A percentile compares a stretch with the other conserved stretches of the same genome.
These are phyloP conservation scores for Nannobrachium achirus DNA, from an alignment of 2,113 vertebrate species.

Conservation along the genomic window DNA sequence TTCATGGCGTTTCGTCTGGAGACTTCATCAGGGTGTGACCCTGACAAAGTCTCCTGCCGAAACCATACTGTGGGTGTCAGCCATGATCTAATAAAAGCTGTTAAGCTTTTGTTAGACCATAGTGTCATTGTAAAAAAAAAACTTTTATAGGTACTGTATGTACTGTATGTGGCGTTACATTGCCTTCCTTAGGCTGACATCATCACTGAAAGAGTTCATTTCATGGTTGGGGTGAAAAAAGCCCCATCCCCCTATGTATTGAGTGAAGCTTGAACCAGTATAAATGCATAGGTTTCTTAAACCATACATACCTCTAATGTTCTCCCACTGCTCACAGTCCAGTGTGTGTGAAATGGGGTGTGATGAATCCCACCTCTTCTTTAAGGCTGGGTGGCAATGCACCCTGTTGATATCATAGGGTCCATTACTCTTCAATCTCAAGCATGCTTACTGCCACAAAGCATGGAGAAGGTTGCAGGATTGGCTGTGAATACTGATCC, in stretches of 20 bases:
- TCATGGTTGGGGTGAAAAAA: slow-evolving; percentile 57
- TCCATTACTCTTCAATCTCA: slow-evolving; percentile 72
- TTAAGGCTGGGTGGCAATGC: slow-evolving; percentile 44
- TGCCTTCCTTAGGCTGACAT: slow-evolving; percentile 37
- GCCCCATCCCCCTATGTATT: slow-evolving; percentile 47
- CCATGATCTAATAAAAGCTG: too few relatives aligned
- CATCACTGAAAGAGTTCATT: slow-evolving; percentile 65
- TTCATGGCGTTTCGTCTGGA: too few relatives aligned
- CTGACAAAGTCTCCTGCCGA: too few relatives aligned
- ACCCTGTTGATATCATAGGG: slow-evolving; percentile 68
- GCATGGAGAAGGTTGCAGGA: slow-evolving; percentile 34
- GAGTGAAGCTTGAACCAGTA: slow-evolving; percentile 39
- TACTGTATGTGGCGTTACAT: slow-evolving; percentile 26
- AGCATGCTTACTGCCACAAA: slow-evolving; percentile 62
- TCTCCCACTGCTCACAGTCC: slow-evolving; percentile 38
- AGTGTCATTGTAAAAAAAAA: too few relatives aligned
- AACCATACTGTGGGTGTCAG: too few relatives aligned
- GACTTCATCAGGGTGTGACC: too few relatives aligned
- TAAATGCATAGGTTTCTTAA: slow-evolving; percentile 64
- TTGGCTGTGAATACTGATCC: slow-evolving; percentile 27
- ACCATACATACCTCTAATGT: slow-evolving; percentile 48
- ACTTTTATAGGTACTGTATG: too few relatives aligned
- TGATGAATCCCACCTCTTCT: slow-evolving; percentile 61
- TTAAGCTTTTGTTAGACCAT: too few relatives aligned
- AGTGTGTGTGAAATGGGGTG: slow-evolving; percentile 70